phyloP scores from a whole-genome alignment of 2,888 invertebrate genomes.

The Papilio protenor region DNA sequence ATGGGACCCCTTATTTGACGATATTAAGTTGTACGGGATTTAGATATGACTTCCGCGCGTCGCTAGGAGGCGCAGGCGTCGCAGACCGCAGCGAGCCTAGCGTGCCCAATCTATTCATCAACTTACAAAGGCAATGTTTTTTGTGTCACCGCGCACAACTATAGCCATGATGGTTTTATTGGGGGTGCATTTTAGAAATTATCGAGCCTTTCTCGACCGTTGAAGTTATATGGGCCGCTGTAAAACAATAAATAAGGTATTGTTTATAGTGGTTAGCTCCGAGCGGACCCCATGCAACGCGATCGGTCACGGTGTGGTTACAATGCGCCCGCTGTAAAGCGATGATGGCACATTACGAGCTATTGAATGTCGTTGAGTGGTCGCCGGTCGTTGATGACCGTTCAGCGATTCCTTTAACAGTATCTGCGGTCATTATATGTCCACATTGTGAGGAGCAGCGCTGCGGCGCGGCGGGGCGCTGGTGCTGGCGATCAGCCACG shows the following conservation, averaged over 20 bases:
- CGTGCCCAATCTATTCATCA: slow-evolving; percentile 73
- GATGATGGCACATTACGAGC: slow-evolving; percentile 67
- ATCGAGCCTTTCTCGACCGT: slow-evolving; percentile 69
- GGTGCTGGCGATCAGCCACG: neutral
- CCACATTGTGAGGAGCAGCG: slow-evolving; percentile 42
- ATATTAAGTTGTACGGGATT: slow-evolving; percentile 78
- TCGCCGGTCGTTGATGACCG: slow-evolving; percentile 64
- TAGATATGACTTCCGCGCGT: slow-evolving; percentile 75
- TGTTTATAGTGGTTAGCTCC: slow-evolving; percentile 69
- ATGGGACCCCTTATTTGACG: slow-evolving; percentile 77
- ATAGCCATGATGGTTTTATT: slow-evolving; percentile 78
- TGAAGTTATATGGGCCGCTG: slow-evolving; percentile 76
- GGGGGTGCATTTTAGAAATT: slow-evolving; percentile 73
- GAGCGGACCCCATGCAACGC: slow-evolving; percentile 74
- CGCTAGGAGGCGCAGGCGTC: slow-evolving; percentile 58
- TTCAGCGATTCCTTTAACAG: slow-evolving; percentile 63
- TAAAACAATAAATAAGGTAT: slow-evolving; percentile 81
- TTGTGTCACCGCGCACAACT: slow-evolving; percentile 44
- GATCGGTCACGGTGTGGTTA: slow-evolving; percentile 62
- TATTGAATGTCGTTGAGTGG: slow-evolving; percentile 63
- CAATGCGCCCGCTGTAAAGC: slow-evolving; percentile 62
- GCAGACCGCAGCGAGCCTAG: slow-evolving; percentile 58
- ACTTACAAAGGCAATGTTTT: slow-evolving; percentile 56
- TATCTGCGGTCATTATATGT: slow-evolving; percentile 54
- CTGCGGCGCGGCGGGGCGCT: slow-evolving; percentile 45